Base-by-base conservation (phyloP, 2,797 vertebrate genomes). In the Limnodromus scolopaceus region DNA sequence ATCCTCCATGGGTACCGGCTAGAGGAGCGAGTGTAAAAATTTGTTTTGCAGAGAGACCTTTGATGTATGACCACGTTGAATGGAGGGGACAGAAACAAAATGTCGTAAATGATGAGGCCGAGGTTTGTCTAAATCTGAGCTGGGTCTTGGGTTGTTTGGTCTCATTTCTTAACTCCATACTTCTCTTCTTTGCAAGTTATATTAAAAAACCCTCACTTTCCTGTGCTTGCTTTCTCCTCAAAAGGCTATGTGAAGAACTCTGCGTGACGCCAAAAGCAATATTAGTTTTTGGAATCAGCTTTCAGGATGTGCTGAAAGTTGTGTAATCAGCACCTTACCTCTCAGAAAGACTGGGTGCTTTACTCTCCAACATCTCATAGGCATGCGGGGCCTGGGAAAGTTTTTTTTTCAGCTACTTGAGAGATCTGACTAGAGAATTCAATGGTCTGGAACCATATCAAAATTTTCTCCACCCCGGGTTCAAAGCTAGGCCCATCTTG, bases 251-350 rank as follows among this genome's bases (percentile, higher is more conserved):
- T 93, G 91, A 97, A 79, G 85, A 92, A 70, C 77, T 92, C 75
- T 48, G 25, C 1, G 12, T 65, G 76, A 92, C 1, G 89, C 97
- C 96, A 97, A 96, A 87, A 92, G 61, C 79, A 97, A 96, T 97
- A 96, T 97, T 97, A 64, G 79, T 81, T 87, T 96, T 92, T 89
- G 87, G 95, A 96, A 83, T 94, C 81, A 79, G 70, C 91, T 97
- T 96, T 97, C 93, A 96, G 81, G 74, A 95, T 95, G 88, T 95
- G 94, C 90, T 97, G 90, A 87, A 95, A 89, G 70, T 95, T 95
- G 63, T 84, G 70, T 84, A 94, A 97, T 93, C 93, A 92, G 80
- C 87, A 87, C 74, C 93, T 94, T 89, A 83, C 96, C 74, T 94
- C 91, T 96, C 68, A 68, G 84, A 91, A 96, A 88, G 74, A 66